Evolutionary conservation across 2,113 vertebrate species (phyloP), one percentile per base, ranked within the genome.

Genomic region (Catharus bicknelli): DNA sequence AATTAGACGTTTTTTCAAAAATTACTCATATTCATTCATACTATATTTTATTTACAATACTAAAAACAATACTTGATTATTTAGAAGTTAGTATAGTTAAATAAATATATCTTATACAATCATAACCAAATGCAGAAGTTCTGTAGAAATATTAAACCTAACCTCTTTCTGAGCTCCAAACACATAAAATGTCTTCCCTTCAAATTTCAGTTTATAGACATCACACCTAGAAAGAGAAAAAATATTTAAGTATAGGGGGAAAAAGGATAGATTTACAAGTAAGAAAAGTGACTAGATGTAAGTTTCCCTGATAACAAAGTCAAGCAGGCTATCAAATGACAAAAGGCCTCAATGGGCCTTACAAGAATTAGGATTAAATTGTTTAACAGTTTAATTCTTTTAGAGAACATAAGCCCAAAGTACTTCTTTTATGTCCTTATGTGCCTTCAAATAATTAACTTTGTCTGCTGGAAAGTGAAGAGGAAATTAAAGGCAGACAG

Each of bases 181-280:
- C 89, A 99, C 98, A 95, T 99, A 98, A 97, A 99, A 99, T 15
- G 99, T 99, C 98, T 99, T 99, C 83, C 99, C 99, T 97, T 99
- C 99, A 94, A 99, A 99, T 97, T 99, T 99, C 96, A 99, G 97
- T 95, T 99, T 99, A 98, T 98, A 99, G 93, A 99, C 99, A 96
- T 99, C 99, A 61, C 96, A 95, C 99, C 99, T 99, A 96, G 64
- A 95, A 97, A 96, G 88, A 97, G 45, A 94, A 97, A 97, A 97
- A 90, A 38, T 4, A 92, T 59, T 88, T 82, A 82, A 83, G 13
- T 68, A 88, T 14, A 93, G 61, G 74, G 66, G 85, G 62, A 55
- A 77, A 58, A 67, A 4, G 30, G 1, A 38, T 5, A 94, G 67
- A 68, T 9, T 42, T 43, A 47, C 22, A 80, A 32, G 10, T 89